Conservation (phyloP, 2,797 vertebrate species). For the Mergus octosetaceus region DNA sequence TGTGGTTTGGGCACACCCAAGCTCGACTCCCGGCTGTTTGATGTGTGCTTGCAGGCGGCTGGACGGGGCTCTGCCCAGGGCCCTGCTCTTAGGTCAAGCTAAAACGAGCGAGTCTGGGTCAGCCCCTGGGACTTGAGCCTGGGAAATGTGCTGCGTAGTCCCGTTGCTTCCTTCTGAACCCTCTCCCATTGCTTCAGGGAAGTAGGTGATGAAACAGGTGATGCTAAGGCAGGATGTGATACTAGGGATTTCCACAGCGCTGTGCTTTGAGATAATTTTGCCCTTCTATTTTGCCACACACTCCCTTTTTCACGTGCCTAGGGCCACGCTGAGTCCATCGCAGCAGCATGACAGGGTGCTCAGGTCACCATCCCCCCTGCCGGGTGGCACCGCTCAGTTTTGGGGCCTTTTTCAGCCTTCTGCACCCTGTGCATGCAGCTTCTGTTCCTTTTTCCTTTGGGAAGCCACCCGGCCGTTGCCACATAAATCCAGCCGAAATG, state of each 20-base stretch:
- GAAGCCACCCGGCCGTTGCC: neutral
- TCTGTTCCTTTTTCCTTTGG: neutral
- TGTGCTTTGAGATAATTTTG: neutral
- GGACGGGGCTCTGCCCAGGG: neutral
- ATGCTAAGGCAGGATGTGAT: neutral
- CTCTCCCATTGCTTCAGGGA: neutral
- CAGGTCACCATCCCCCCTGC: neutral
- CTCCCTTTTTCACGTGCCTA: neutral
- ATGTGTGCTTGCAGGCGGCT: neutral
- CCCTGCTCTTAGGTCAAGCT: neutral
- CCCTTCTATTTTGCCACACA: accelerated
- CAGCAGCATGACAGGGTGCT: neutral
- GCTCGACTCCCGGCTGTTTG: neutral
- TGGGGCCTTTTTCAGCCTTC: neutral
- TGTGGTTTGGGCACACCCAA: neutral
- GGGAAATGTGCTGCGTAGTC: neutral
- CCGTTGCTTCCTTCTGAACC: neutral
- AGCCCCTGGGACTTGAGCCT: neutral
- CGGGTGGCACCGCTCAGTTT: neutral
- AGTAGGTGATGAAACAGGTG: neutral
- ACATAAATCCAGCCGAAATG: neutral
- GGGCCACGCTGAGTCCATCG: neutral
- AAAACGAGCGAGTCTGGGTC: neutral
- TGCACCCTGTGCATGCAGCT: neutral
- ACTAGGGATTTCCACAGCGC: neutral